Percentiles rank a stretch among this genome's conserved stretches.
These are phyloP conservation scores for Eulithis testata DNA, from an alignment of 2,888 invertebrate genomes.

Conservation along the genomic window DNA sequence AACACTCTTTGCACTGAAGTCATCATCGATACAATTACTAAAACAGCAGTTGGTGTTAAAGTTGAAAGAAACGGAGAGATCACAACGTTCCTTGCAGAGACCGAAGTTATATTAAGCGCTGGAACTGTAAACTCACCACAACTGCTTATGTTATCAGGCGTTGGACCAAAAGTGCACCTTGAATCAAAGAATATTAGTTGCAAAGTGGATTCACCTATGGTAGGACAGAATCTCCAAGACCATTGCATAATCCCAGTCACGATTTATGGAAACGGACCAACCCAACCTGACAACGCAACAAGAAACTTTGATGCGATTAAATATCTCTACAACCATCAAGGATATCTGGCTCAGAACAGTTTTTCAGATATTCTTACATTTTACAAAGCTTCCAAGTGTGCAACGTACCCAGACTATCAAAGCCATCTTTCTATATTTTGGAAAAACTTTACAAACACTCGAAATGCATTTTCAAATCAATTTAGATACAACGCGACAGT, in stretches of 20 bases:
- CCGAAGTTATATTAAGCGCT: constrained; percentile 78
- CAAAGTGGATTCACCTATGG: constrained; percentile 68
- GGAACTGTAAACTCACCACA: constrained; percentile 80
- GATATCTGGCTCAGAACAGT: constrained; percentile 72
- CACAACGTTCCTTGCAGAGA: constrained; percentile 51
- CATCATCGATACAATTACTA: constrained; percentile 26
- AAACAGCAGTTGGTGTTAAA: constrained; percentile 69
- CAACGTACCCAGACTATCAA: constrained; percentile 59
- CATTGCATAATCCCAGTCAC: constrained; percentile 70
- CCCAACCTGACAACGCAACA: constrained; percentile 46
- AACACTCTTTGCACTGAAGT: constrained; percentile 1
- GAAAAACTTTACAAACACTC: constrained; percentile 41
- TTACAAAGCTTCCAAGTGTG: constrained; percentile 53
- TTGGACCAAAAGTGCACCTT: constrained; percentile 73
- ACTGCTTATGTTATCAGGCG: constrained; percentile 79
- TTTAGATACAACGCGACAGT: constrained; percentile 26
- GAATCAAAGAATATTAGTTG: constrained; percentile 61
- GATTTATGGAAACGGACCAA: constrained; percentile 59
- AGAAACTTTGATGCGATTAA: constrained; percentile 60
- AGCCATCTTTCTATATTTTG: constrained; percentile 47
- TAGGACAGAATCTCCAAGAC: constrained; percentile 83
- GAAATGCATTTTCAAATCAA: constrained; percentile 1
- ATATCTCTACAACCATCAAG: constrained; percentile 80
- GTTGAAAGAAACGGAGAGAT: constrained; percentile 50
- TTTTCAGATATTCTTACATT: constrained; percentile 81